These are phyloP conservation scores for Digitonthophagus gazella DNA, from an alignment of 2,888 invertebrate genomes.

Conservation along the genomic window DNA sequence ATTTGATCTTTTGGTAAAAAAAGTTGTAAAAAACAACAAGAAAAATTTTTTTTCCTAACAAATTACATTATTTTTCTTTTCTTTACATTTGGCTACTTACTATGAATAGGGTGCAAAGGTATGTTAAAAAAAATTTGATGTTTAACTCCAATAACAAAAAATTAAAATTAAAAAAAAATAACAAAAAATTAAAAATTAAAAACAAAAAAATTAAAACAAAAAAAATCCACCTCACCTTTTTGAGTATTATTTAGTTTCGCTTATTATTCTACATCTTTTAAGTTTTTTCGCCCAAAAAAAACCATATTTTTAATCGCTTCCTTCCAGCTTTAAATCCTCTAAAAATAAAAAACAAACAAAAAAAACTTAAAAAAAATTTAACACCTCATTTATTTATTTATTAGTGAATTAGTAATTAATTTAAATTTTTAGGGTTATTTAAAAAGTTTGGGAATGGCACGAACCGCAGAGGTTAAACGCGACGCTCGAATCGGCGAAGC, in stretches of 20 bases:
- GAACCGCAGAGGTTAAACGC: constrained; percentile 91
- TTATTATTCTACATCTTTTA: no score
- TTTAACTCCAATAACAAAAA: no score
- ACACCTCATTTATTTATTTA: constrained; percentile 3
- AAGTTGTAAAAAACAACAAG: no score
- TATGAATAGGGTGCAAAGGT: constrained; percentile 63
- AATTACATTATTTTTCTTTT: not conserved
- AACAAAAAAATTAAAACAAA: no score
- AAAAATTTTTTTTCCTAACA: not conserved
- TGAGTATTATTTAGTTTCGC: no score
- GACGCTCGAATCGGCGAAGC: constrained; percentile 98
- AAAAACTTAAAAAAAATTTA: no score
- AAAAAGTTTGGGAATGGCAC: constrained; percentile 90
- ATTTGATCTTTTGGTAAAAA: not conserved
- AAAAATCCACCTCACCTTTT: no score
- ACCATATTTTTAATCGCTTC: no score
- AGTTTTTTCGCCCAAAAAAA: no score
- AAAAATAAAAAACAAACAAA: not conserved
- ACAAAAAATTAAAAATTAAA: not conserved
- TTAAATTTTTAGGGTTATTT: constrained; percentile 72
- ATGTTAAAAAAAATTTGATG: no score
- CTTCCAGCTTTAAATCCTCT: not conserved
- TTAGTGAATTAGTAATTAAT: no score
- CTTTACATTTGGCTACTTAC: constrained; percentile 45
- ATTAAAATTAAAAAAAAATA: not conserved